Conservation (phyloP, 2,113 vertebrate genomes). For the Amblyornis subalaris region DNA sequence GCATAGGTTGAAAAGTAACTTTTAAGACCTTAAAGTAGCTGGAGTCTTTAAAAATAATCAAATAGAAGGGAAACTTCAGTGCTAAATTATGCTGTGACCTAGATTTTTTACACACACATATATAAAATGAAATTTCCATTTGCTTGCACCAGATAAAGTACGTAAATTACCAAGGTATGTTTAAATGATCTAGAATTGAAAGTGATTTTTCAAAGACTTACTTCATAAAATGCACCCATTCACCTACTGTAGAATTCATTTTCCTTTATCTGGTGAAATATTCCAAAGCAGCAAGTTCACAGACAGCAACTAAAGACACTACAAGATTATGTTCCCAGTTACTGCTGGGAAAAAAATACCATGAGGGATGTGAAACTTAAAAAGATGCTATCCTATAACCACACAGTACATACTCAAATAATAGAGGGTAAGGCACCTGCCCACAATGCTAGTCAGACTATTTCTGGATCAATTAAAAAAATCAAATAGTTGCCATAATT, state of each 20-base stretch:
- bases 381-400: not conserved
- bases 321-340: not conserved
- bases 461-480: not conserved
- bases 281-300: not conserved
- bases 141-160: not conserved
- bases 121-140: not conserved
- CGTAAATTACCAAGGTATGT: not conserved
- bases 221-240: not conserved
- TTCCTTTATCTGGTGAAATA: not conserved
- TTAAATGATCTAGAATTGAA: not conserved
- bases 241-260: not conserved
- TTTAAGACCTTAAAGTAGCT: not conserved
- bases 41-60: not conserved
- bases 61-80: not conserved
- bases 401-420: not conserved
- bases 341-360: not conserved
- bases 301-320: not conserved
- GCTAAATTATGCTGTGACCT: not conserved
- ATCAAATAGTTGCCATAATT: not conserved
- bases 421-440: not conserved
- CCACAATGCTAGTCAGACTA: not conserved
- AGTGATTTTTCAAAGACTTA: not conserved
- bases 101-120: not conserved
- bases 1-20: not conserved
- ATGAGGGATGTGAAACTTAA: not conserved